Percentiles rank a stretch among this genome's conserved stretches.
Evolutionary conservation across 2,888 invertebrate genomes (phyloP).

Genomic region (Itoplectis maculator): DNA sequence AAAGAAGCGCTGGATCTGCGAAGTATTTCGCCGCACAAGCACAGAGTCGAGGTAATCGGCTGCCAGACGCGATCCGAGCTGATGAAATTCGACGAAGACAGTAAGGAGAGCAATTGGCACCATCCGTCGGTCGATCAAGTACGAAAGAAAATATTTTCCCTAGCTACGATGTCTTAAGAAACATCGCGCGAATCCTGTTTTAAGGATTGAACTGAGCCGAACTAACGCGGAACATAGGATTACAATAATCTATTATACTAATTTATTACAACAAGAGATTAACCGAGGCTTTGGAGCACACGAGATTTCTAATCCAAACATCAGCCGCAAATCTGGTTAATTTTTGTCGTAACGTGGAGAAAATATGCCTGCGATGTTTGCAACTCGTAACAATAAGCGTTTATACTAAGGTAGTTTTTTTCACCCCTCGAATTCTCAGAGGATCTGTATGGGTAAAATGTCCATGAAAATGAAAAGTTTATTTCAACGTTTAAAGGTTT

Average conservation of each 20-base stretch:
- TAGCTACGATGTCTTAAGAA: slow-evolving; percentile 72
- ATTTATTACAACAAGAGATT: slow-evolving; percentile 58
- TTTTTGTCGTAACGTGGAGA: neutral
- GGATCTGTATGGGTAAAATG: neutral
- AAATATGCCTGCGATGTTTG: slow-evolving; percentile 13
- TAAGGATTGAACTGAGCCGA: slow-evolving; percentile 15
- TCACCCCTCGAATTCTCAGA: neutral
- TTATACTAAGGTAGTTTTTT: slow-evolving; percentile 12
- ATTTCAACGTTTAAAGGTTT: neutral
- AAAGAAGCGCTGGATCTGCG: slow-evolving; percentile 82
- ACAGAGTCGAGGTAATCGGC: slow-evolving; percentile 82
- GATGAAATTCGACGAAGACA: slow-evolving; percentile 67
- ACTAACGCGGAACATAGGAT: slow-evolving; percentile 67
- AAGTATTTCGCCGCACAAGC: slow-evolving; percentile 82
- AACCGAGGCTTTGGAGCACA: slow-evolving; percentile 55
- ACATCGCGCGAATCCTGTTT: slow-evolving; percentile 9
- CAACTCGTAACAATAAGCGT: neutral
- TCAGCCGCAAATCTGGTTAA: slow-evolving; percentile 29
- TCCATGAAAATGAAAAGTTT: slow-evolving; percentile 13
- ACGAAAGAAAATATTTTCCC: slow-evolving; percentile 78
- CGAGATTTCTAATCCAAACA: slow-evolving; percentile 27
- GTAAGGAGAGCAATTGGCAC: slow-evolving; percentile 72
- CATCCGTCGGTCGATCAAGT: slow-evolving; percentile 77
- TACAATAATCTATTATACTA: slow-evolving; percentile 58
- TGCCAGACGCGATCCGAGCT: slow-evolving; percentile 77